Base-by-base conservation (phyloP, 2,888 invertebrate genomes). In the Rhyacophila evoluta region DNA sequence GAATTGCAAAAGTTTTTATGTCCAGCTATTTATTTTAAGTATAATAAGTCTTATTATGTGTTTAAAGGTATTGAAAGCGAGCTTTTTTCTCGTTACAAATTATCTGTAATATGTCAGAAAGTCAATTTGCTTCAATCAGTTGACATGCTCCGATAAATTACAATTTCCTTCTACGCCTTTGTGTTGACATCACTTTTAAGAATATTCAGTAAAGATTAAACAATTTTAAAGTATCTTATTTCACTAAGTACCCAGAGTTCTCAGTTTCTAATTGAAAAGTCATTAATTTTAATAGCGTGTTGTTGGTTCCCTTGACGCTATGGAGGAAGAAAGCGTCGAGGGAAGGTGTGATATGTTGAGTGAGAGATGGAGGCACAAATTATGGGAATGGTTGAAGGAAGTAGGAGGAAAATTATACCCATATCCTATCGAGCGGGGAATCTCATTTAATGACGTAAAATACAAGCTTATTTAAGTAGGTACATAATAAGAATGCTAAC, bases 251-350 rank as follows among this genome's bases (percentile, higher is more conserved):
- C 70, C 72, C 75, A 39, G 68, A 75, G 77, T 82, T 82, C 80
- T 82, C 82, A 82, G 80, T 82, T 79, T 79, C 82, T 82, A 82
- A 82, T 82, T 82, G 82, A 82, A 82, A 82, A 82, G 82, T 82
- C 82, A 82, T 82, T 82, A 82, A 82, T 82, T 82, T 82, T 82
- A 82, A 82, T 82, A 82, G 82, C 82, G 80, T 78, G 81, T 81
- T 81, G 81, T 80, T 75, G 79, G 81, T 81, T 79, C 76, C 81
- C 81, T 81, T 81, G 81, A 71, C 73, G 78, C 76, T 80, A 78
- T 74, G 75, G 75, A 69, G 74, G 76, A 39, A 68, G 72, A 74
- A 28, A 71, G 78, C 19, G 69, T 38, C 28, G 33, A 55, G 55
- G 74, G 38, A 78, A 77, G 74, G 74, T 33, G 27, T 70, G 27